Percentiles rank a stretch among this genome's conserved stretches.
Conservation (phyloP, 2,113 vertebrate species). For the Pituophis catenifer region DNA sequence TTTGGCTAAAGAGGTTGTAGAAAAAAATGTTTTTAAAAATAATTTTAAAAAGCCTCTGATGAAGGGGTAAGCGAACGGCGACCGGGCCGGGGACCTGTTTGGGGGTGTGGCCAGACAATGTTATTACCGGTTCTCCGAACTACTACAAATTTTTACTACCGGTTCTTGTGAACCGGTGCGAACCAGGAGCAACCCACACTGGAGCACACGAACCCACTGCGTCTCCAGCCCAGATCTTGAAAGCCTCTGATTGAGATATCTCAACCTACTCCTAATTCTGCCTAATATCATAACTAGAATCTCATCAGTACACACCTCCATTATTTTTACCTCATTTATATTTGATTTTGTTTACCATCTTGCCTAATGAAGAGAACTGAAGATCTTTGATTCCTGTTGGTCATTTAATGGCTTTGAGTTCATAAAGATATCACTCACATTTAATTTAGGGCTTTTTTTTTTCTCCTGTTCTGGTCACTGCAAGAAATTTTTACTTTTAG, state of each 20-base stretch:
- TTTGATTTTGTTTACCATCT: background rate
- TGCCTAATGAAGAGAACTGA: background rate
- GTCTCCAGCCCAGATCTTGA: background rate
- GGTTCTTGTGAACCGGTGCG: too few species aligned
- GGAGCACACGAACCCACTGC: too few species aligned
- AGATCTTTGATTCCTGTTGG: background rate
- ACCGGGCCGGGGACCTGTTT: too few species aligned
- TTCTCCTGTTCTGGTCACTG: too few species aligned
- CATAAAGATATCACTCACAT: background rate
- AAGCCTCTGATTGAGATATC: background rate
- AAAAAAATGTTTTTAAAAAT: too few species aligned
- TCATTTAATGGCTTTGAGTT: background rate
- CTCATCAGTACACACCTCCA: background rate
- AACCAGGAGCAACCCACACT: too few species aligned
- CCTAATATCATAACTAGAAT: background rate
- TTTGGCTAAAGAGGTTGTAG: too few species aligned
- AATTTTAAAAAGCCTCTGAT: too few species aligned
- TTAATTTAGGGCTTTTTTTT: background rate
- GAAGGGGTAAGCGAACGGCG: too few species aligned
- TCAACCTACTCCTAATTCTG: background rate
- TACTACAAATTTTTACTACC: too few species aligned
- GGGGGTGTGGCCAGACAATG: too few species aligned
- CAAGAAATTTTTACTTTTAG: background rate
- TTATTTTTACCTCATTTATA: background rate
- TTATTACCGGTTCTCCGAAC: too few species aligned